Base-by-base conservation (phyloP, 2,797 vertebrate genomes). In the Chiroxiphia lanceolata region DNA sequence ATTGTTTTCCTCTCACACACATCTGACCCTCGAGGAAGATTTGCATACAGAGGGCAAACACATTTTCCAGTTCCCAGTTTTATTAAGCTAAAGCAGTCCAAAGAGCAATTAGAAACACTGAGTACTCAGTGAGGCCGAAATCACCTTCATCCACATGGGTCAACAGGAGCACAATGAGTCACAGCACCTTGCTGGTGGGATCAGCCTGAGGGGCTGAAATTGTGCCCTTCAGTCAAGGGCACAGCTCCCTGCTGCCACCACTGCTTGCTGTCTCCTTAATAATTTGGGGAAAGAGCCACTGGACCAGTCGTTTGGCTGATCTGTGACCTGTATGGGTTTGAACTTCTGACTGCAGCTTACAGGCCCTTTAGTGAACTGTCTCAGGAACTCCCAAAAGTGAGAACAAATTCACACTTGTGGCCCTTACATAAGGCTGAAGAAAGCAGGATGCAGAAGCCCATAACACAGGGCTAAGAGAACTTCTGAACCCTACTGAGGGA, bases 301-400 rank as follows among this genome's bases (percentile, higher is more conserved):
- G 26, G 53, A 57, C 8, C 13, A 36, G 27, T 53, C 18, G 8
- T 10, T 15, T 1, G 5, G 20, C 36, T 86, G 36, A 22, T n/a
- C 10, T 13, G 3, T 12, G 36, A 65, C 40, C 33, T 4, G 3
- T 18, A 23, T 0, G 1, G 33, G 45, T 70, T 40, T 53, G 38
- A 79, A 31, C 23, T 50, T 7, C 0, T 1, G 2, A 6, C 15
- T 59, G 33, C 1, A 70, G 22, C 27, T 75, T 21, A 14, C 33
- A 71, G 48, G 14, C 4, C 25, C 44, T 77, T 38, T 31, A 70
- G 26, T 7, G 38, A 76, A 14, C 42, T 26, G 7, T 20, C 53
- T 74, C 34, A 17, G 13, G 40, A 83, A 36, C 9, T 23, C 26
- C 12, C 21, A 23, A 33, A 47, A 44, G 27, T 4, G 10, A 82